A percentile compares a stretch with the other conserved stretches of the same genome.
phyloP scores from a whole-genome alignment of 2,888 invertebrate species.

The Mythimna impura region DNA sequence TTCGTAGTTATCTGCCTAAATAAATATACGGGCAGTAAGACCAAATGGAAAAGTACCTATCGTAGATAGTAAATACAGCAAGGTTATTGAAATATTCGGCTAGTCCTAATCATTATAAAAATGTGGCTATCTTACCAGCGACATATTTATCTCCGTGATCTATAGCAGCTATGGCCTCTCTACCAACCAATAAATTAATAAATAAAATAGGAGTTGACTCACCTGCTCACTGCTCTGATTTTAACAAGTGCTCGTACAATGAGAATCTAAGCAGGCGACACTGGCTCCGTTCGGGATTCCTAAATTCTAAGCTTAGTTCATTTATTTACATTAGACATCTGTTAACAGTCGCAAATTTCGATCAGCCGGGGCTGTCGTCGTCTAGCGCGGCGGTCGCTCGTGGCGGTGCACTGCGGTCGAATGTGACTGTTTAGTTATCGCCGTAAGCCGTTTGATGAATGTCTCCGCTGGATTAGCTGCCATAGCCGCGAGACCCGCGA shows the following conservation, averaged over 20 bases:
- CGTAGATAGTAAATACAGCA: not conserved
- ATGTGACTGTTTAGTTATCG: constrained; percentile 71
- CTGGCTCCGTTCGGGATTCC: constrained; percentile 28
- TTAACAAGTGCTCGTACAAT: constrained; percentile 41
- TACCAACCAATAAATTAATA: constrained; percentile 6
- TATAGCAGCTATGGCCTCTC: constrained; percentile 16
- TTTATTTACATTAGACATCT: constrained; percentile 66
- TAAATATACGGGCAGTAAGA: not conserved
- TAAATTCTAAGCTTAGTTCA: constrained; percentile 57
- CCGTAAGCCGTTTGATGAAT: constrained; percentile 55
- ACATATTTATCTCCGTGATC: constrained; percentile 4
- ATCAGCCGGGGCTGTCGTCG: constrained; percentile 87
- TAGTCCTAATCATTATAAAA: not conserved
- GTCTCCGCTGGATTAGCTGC: constrained; percentile 61
- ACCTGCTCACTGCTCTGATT: constrained; percentile 63
- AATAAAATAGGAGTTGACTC: constrained; percentile 58
- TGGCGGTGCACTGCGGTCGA: constrained; percentile 90
- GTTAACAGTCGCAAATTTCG: constrained; percentile 77
- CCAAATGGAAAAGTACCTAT: not conserved
- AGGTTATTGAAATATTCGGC: not conserved
- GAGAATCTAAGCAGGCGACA: constrained; percentile 36
- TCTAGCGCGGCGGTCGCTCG: constrained; percentile 80
- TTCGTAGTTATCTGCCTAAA: not conserved
- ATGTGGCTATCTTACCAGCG: not conserved
- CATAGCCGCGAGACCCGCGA: constrained; percentile 50